A percentile compares a stretch with the other conserved stretches of the same genome.
These are phyloP conservation scores for Pelmatolapia mariae DNA, from an alignment of 2,113 vertebrate species.

Conservation along the genomic window DNA sequence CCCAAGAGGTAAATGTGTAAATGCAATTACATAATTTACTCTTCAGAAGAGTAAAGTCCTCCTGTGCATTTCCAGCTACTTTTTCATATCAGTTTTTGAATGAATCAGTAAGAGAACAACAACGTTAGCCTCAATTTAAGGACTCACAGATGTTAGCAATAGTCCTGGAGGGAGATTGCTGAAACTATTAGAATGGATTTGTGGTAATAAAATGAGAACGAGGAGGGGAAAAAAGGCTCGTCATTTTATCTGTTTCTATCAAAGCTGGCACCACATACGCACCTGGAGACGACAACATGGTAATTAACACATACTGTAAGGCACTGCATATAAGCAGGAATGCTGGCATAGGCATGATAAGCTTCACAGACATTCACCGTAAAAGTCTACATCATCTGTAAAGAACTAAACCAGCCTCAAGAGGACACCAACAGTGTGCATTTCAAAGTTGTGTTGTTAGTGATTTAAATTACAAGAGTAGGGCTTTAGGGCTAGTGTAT, in stretches of 20 bases:
- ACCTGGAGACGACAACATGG: not conserved
- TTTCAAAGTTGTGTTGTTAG: not conserved
- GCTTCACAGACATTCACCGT: not conserved
- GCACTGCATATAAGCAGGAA: not conserved
- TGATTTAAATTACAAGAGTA: not conserved
- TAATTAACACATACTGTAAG: not conserved
- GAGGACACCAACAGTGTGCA: not conserved
- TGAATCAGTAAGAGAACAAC: not conserved
- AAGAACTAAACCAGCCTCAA: not conserved
- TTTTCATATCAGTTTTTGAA: not conserved
- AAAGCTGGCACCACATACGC: not conserved
- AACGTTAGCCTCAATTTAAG: not conserved
- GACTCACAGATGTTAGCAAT: not conserved
- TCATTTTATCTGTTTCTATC: not conserved
- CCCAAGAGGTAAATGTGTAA: not conserved
- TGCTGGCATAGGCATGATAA: not conserved
- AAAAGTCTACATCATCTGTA: not conserved
- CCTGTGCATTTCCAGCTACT: not conserved
- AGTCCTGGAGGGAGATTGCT: not conserved
- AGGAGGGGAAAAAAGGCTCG: not conserved
- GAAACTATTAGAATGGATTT: not conserved
- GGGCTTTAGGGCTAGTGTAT: not conserved
- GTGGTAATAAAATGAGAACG: not conserved
- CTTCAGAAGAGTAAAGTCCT: not conserved
- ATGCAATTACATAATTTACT: not conserved